Percentiles rank a stretch among this genome's conserved stretches.
phyloP scores from a whole-genome alignment of 2,888 invertebrate species.

The Erebia ligea region DNA sequence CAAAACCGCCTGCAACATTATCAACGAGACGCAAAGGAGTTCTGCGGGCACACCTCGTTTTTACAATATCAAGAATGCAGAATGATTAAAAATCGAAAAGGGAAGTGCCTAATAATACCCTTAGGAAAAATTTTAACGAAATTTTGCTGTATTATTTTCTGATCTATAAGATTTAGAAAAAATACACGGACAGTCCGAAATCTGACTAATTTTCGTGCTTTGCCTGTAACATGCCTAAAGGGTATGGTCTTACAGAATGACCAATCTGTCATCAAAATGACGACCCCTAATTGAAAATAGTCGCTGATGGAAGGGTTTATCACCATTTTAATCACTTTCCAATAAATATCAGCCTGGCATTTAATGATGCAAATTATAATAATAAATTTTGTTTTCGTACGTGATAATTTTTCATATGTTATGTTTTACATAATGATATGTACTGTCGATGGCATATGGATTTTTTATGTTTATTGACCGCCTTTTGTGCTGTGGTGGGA shows the following conservation, averaged over 20 bases:
- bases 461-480: background rate
- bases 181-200: background rate
- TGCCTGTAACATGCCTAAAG: background rate
- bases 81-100: no score
- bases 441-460: background rate
- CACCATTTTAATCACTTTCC: conserved; percentile 22
- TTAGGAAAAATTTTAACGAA: no score
- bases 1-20: no score
- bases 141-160: no score
- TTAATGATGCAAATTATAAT: conserved; percentile 22
- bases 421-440: conserved; percentile 14
- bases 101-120: no score
- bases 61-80: no score
- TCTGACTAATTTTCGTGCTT: background rate
- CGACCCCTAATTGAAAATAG: conserved; percentile 26
- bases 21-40: no score
- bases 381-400: conserved; percentile 20
- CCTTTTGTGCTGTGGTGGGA: background rate
- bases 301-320: conserved; percentile 25
- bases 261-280: conserved; percentile 29
- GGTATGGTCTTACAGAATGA: conserved; percentile 15
- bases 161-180: no score
- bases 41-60: no score
- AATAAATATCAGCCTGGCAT: conserved; percentile 23
- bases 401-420: conserved; percentile 19